Base-by-base conservation (phyloP, 2,113 vertebrate species). In the Turnix velox region DNA sequence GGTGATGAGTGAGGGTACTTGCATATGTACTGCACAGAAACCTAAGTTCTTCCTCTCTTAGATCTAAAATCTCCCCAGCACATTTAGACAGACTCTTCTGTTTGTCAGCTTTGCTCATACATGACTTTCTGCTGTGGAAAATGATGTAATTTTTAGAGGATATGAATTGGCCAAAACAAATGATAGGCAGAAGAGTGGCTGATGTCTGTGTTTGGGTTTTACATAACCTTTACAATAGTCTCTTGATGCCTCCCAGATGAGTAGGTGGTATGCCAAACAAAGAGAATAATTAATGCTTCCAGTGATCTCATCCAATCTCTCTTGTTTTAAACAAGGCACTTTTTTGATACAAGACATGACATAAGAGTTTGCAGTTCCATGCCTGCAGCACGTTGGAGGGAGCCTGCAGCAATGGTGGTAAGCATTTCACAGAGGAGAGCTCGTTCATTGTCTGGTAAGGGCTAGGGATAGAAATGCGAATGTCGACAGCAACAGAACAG, bases 341-440 rank as follows among this genome's bases (percentile, higher is more conserved):
- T 96, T 95, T 95, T 91, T 96, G 57, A 96, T 94, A 76, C 1
- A 35, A 97, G 96, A 94, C 95, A 31, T 94, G 95, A 95, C 92
- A 91, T 97, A 95, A 96, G 94, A 86, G 84, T 86, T 96, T 96
- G 95, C 68, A 6, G 95, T 91, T 96, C 86, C 71, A 31, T 81
- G 93, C 92, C 90, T 68, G 88, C 42, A 18, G 74, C 42, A 8
- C 48, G 19, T 51, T 66, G 78, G 82, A 92, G 77, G 65, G 80
- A 96, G 84, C 72, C 88, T 40, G 71, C 82, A 83, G 84, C 57
- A 11, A 30, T 0, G 2, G 63, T n/a, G 76, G 88, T 45, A n/a
- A 73, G 85, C 72, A 78, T 20, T 48, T 71, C 48, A 51, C 28
- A 1, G 68, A 68, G 71, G 58, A 0, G 0, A 77, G 66, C 31